These are phyloP conservation scores for Arrhamphus sclerolepis DNA, from an alignment of 2,797 vertebrate species.

Conservation along the genomic window DNA sequence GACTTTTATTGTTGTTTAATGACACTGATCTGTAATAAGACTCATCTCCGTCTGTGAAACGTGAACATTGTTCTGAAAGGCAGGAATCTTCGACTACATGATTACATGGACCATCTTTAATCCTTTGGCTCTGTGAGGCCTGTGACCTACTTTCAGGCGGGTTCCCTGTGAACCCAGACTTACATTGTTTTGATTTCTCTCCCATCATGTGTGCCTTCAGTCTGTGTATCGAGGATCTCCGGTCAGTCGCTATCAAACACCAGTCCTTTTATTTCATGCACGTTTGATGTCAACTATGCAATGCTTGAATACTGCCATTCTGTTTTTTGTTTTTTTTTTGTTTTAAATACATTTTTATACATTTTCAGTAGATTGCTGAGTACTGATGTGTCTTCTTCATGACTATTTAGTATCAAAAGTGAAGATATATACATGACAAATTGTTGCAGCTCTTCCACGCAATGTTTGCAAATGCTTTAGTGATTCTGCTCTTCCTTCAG, in stretches of 20 bases:
- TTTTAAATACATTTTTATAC: conserved; percentile 42
- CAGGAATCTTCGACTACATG: conserved; percentile 19
- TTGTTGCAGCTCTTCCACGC: conserved; percentile 18
- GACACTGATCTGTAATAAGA: too few species aligned
- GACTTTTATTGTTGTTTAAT: too few species aligned
- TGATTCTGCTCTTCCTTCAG: conserved; percentile 36
- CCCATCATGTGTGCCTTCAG: conserved; percentile 85
- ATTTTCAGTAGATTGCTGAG: conserved; percentile 37
- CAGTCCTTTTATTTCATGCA: conserved; percentile 67
- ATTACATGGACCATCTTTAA: conserved; percentile 63
- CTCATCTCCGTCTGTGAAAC: conserved; percentile 11
- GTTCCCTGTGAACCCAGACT: conserved; percentile 59
- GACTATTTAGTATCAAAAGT: conserved; percentile 17
- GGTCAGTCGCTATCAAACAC: conserved; percentile 86
- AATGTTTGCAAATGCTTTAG: conserved; percentile 39
- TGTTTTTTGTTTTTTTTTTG: conserved; percentile 5
- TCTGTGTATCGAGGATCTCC: conserved; percentile 97
- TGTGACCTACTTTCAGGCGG: conserved; percentile 59
- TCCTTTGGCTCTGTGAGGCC: conserved; percentile 48
- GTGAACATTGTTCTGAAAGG: conserved; percentile 20
- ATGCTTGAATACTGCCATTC: conserved; percentile 37
- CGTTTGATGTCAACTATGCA: conserved; percentile 22
- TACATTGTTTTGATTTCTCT: conserved; percentile 79
- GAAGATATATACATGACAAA: conserved; percentile 26
- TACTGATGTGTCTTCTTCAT: conserved; percentile 15